A percentile compares a stretch with the other conserved stretches of the same genome.
Evolutionary conservation across 2,113 vertebrate genomes (phyloP).

Genomic region (Acrocephalus kingi): DNA sequence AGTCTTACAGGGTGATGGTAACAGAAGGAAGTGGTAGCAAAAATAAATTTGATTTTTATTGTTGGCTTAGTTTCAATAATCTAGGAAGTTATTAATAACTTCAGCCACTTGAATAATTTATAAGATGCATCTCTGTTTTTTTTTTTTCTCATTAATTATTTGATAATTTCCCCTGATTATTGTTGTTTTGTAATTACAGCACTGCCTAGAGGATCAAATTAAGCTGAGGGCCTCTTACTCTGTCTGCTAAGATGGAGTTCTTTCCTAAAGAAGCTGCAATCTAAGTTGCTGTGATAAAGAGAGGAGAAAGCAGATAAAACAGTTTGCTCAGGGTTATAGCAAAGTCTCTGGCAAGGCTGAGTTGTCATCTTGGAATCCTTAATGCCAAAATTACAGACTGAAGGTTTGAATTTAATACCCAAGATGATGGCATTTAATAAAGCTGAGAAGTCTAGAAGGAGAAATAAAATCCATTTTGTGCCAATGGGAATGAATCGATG

Average conservation of each 20-base stretch:
- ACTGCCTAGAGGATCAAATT: constrained; percentile 10
- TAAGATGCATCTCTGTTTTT: not conserved
- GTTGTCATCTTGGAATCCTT: not conserved
- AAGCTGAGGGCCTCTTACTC: not conserved
- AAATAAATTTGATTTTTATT: not conserved
- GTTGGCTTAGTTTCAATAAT: constrained; percentile 13
- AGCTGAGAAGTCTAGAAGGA: not conserved
- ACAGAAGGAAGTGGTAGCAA: not conserved
- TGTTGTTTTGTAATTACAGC: constrained; percentile 25
- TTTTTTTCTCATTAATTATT: constrained; percentile 27
- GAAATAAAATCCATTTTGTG: not conserved
- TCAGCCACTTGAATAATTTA: constrained; percentile 4
- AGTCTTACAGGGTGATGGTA: not conserved
- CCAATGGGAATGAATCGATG: not conserved
- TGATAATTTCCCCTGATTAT: constrained; percentile 22
- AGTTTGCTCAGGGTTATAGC: not conserved
- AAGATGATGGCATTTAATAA: not conserved
- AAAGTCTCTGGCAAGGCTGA: not conserved
- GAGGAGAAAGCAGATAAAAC: not conserved
- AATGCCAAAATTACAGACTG: not conserved
- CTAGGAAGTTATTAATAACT: constrained; percentile 43
- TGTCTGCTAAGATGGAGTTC: not conserved
- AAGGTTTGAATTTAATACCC: not conserved
- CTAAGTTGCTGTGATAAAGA: not conserved
- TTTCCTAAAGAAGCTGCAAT: not conserved